Conservation (phyloP, 2,113 vertebrate genomes). For the Connochaetes taurinus region DNA sequence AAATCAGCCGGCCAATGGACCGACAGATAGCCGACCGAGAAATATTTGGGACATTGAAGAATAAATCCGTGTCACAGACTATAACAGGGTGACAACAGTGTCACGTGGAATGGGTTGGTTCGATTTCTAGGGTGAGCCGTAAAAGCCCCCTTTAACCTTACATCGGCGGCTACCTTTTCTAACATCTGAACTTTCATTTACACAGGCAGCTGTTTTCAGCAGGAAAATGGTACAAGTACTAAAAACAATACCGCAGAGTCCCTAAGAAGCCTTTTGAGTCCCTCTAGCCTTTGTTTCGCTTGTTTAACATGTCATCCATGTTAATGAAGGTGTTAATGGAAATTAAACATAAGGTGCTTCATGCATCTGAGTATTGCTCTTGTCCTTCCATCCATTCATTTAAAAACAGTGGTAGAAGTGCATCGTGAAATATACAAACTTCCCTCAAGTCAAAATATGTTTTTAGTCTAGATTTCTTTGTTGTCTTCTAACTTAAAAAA, state of each 20-base stretch:
- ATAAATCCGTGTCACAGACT: not conserved
- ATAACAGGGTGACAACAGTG: not conserved
- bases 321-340: constrained; percentile 39
- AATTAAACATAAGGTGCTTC: constrained; percentile 11
- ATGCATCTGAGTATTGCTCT: not conserved
- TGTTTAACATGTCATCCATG: constrained; percentile 5
- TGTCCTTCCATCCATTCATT: not conserved
- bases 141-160: not conserved
- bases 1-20: not conserved
- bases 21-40: not conserved
- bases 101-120: not conserved
- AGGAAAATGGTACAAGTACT: not conserved
- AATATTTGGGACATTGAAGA: not conserved
- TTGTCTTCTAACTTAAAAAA: not conserved
- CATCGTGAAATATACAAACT: not conserved
- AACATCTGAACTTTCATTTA: constrained; percentile 13
- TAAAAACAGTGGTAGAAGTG: not conserved
- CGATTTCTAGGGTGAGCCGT: not conserved
- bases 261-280: not conserved
- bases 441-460: not conserved
- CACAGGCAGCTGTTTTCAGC: not conserved
- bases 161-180: not conserved
- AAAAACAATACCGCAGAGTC: not conserved
- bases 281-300: constrained; percentile 26
- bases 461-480: not conserved